Percentiles rank a stretch among this genome's conserved stretches.
Evolutionary conservation across 1,140 invertebrate species (phyloP).

Genomic region (Dendroctonus ponderosae): DNA sequence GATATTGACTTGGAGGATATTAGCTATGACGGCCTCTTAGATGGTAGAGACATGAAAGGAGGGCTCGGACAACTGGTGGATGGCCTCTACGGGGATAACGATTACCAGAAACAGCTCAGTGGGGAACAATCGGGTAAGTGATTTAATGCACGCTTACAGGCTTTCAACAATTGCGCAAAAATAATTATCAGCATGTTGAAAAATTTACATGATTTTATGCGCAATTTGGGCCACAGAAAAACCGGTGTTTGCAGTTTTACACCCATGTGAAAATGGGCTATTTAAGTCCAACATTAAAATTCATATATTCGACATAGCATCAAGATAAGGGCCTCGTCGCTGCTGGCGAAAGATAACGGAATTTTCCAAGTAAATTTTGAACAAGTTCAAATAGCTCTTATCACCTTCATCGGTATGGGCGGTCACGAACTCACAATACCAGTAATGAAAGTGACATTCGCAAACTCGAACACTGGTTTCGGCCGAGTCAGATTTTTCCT

Average conservation of each 20-base stretch:
- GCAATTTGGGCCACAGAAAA: not conserved
- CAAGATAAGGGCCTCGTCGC: slow-evolving; percentile 16
- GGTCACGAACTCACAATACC: slow-evolving; percentile 26
- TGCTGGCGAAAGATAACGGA: slow-evolving; percentile 26
- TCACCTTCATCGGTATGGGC: slow-evolving; percentile 20
- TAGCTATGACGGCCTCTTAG: slow-evolving; percentile 87
- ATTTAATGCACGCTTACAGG: slow-evolving; percentile 6
- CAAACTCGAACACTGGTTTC: slow-evolving; percentile 7
- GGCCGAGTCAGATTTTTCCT: not conserved
- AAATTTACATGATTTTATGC: not conserved
- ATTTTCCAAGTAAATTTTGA: slow-evolving; percentile 28
- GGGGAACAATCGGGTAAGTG: slow-evolving; percentile 55
- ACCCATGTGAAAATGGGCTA: not conserved
- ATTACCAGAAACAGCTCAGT: slow-evolving; percentile 56
- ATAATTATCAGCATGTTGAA: no score
- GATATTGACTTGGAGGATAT: slow-evolving; percentile 86
- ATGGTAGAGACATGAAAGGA: slow-evolving; percentile 64
- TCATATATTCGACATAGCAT: slow-evolving; percentile 27
- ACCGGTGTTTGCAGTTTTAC: not conserved
- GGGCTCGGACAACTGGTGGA: slow-evolving; percentile 91
- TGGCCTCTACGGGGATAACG: slow-evolving; percentile 73
- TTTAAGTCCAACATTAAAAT: slow-evolving; percentile 21
- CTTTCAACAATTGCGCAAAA: no score
- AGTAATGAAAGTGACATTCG: slow-evolving; percentile 24
- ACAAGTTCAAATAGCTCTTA: slow-evolving; percentile 25